Percentiles rank a stretch among this genome's conserved stretches.
These are phyloP conservation scores for Geotrypetes seraphini DNA, from an alignment of 2,797 vertebrate genomes.

Conservation along the genomic window DNA sequence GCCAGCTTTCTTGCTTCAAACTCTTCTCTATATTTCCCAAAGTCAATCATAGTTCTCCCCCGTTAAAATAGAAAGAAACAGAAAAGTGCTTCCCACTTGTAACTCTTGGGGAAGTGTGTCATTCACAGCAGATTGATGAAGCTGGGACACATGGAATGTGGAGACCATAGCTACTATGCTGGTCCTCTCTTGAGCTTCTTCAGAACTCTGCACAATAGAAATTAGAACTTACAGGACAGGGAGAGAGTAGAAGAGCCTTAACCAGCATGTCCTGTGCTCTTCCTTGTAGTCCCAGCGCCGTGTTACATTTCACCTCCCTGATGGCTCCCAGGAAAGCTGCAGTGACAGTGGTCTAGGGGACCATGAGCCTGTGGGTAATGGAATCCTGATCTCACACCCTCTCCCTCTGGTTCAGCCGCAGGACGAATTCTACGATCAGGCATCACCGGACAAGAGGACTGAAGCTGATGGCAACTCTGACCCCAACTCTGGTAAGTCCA, in stretches of 20 bases:
- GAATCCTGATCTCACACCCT: slow-evolving; percentile 95
- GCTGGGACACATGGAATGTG: no score
- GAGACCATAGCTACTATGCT: no score
- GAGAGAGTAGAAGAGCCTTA: slow-evolving; percentile 64
- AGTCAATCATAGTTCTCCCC: no score
- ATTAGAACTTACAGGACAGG: no score
- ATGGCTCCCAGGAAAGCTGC: slow-evolving; percentile 99
- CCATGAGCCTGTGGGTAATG: slow-evolving; percentile 93
- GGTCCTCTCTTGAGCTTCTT: no score
- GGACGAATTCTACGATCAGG: slow-evolving; percentile 96
- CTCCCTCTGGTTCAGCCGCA: slow-evolving; percentile 99
- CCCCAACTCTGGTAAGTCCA: slow-evolving; percentile 92
- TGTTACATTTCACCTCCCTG: slow-evolving; percentile 98
- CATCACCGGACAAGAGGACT: slow-evolving; percentile 96
- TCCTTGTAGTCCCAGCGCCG: slow-evolving; percentile 95
- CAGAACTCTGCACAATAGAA: no score
- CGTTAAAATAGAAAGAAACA: no score
- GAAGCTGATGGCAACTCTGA: slow-evolving; percentile 98
- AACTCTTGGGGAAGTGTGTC: no score
- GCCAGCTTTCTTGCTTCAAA: no score
- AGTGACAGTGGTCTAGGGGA: slow-evolving; percentile 98
- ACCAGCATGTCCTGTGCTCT: slow-evolving; percentile 85
- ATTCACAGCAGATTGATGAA: no score
- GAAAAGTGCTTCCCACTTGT: no score
- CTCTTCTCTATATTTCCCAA: no score